phyloP scores from a whole-genome alignment of 2,888 invertebrate genomes.

The Heliconius charithonia region DNA sequence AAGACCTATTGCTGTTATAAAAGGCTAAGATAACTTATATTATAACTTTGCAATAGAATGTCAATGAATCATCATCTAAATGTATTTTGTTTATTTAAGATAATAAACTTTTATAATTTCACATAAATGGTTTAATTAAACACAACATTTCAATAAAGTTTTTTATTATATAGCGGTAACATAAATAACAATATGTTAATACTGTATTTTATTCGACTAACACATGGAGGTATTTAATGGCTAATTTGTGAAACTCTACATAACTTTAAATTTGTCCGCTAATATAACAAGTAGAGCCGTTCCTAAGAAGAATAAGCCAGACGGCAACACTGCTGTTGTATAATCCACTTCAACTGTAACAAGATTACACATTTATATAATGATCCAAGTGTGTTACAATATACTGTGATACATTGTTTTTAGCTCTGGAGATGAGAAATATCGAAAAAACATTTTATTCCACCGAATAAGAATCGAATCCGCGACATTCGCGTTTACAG shows the following conservation, averaged over 20 bases:
- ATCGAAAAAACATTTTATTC: not conserved
- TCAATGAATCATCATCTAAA: slow-evolving; percentile 23
- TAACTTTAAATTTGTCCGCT: slow-evolving; percentile 75
- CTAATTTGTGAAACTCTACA: slow-evolving; percentile 53
- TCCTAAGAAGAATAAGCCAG: slow-evolving; percentile 78
- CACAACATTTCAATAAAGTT: not conserved
- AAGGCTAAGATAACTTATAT: slow-evolving; percentile 83
- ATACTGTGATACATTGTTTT: not conserved
- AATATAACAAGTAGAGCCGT: slow-evolving; percentile 75
- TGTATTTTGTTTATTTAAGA: slow-evolving; percentile 8
- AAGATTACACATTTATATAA: slow-evolving; percentile 38
- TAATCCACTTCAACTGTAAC: slow-evolving; percentile 71
- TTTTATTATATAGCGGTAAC: slow-evolving; percentile 48
- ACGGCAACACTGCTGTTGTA: slow-evolving; percentile 68
- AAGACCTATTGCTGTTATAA: slow-evolving; percentile 98
- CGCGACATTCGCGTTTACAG: not conserved
- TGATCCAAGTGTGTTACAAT: not conserved
- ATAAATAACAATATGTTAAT: slow-evolving; percentile 59
- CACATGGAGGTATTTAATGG: slow-evolving; percentile 62
- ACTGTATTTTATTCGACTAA: slow-evolving; percentile 60
- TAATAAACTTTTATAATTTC: slow-evolving; percentile 26
- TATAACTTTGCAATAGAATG: slow-evolving; percentile 38
- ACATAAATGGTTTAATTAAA: slow-evolving; percentile 30
- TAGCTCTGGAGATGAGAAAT: no score
- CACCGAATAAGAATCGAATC: not conserved